Conservation (phyloP, 37 sponge, comb jelly and placozoan genomes). For the Mnemiopsis leidyi region DNA sequence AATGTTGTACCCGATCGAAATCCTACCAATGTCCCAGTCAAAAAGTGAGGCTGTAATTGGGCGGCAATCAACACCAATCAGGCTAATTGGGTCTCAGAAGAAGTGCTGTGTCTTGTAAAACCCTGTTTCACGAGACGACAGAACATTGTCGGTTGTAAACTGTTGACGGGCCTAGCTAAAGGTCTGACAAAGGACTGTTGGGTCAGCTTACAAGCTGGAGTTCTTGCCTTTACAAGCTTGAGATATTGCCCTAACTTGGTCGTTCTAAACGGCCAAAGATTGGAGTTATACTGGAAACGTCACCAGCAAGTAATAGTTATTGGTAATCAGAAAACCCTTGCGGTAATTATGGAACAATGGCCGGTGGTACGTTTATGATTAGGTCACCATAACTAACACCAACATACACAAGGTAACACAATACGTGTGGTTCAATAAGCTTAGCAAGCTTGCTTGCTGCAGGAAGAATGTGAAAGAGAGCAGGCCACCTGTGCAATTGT, state of each 20-base stretch:
- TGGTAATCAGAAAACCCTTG: background rate
- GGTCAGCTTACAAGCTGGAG: background rate
- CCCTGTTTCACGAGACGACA: background rate
- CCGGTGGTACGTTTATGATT: too few species aligned
- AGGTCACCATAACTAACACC: too few species aligned
- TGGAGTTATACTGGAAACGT: background rate
- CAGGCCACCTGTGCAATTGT: background rate
- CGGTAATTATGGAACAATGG: background rate
- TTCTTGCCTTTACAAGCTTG: too few species aligned
- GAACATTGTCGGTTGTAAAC: background rate
- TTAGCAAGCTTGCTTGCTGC: background rate
- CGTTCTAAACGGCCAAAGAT: background rate
- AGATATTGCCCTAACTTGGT: background rate
- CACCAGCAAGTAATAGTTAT: background rate
- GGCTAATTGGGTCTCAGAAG: background rate
- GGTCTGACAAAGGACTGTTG: background rate
- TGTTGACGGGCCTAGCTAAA: background rate
- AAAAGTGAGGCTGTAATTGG: background rate
- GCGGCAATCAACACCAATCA: background rate
- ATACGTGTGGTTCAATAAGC: too few species aligned
- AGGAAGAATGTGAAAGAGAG: background rate
- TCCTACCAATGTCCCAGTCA: background rate
- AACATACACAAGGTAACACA: too few species aligned
- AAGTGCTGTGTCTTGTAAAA: background rate
- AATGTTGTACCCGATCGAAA: background rate